Conservation (phyloP, 2,113 vertebrate species). For the Azemiops feae region DNA sequence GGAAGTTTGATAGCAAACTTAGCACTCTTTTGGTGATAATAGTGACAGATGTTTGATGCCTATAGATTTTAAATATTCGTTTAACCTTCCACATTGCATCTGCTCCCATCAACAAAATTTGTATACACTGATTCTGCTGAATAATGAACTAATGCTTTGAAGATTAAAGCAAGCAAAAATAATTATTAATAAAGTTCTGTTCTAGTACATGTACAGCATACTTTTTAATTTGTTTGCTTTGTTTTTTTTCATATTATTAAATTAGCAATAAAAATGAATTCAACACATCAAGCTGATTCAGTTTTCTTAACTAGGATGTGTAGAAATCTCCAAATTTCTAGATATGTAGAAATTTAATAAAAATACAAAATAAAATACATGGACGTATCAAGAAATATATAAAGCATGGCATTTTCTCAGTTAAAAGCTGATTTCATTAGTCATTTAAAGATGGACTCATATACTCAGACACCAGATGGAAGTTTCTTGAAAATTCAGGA, state of each 20-base stretch:
- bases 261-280: background rate
- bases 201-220: background rate
- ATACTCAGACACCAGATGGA: background rate
- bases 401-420: too few relatives aligned
- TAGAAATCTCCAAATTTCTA: background rate
- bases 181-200: background rate
- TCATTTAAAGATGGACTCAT: background rate
- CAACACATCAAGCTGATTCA: background rate
- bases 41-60: constrained; percentile 39
- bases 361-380: background rate
- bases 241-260: background rate
- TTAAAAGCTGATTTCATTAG: background rate
- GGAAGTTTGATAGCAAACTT: constrained; percentile 40
- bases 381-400: background rate
- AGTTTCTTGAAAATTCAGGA: background rate
- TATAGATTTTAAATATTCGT: constrained; percentile 39
- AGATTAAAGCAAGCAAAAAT: constrained; percentile 34
- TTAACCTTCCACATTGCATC: constrained; percentile 27
- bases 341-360: background rate
- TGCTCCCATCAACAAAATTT: constrained; percentile 45
- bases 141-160: constrained; percentile 24
- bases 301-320: background rate
- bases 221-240: background rate
- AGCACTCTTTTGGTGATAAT: constrained; percentile 27
- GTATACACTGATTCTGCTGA: constrained; percentile 27